Conservation (phyloP, 2,113 vertebrate genomes). For the Leiothrix lutea region DNA sequence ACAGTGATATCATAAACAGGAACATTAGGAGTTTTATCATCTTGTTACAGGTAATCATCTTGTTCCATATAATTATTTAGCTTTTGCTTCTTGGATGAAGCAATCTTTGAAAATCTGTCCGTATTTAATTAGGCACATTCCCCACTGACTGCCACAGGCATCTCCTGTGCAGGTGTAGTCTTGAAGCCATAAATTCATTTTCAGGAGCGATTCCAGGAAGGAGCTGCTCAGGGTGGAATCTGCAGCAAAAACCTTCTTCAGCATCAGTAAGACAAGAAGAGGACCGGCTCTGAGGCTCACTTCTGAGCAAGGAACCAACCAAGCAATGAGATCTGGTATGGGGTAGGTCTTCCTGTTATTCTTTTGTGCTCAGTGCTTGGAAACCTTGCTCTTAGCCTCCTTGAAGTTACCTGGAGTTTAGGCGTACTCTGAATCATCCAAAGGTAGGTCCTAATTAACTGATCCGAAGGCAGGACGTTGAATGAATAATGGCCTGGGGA, state of each 20-base stretch:
- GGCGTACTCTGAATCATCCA: background rate
- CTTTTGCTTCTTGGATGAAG: slow-evolving; percentile 35
- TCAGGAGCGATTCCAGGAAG: slow-evolving; percentile 25
- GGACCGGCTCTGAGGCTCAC: background rate
- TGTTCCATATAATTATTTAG: slow-evolving; percentile 43
- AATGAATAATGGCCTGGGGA: background rate
- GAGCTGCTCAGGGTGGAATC: slow-evolving; percentile 17
- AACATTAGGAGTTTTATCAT: slow-evolving; percentile 55
- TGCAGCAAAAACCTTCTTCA: background rate
- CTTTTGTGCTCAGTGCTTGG: background rate
- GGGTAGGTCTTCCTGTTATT: background rate
- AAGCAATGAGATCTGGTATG: background rate
- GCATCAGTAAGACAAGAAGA: background rate
- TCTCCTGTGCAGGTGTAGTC: slow-evolving; percentile 62
- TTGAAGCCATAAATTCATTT: slow-evolving; percentile 45
- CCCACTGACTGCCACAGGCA: slow-evolving; percentile 56
- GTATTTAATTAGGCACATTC: slow-evolving; percentile 63
- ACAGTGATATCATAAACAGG: background rate
- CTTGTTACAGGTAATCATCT: slow-evolving; percentile 60
- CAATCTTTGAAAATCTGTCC: slow-evolving; percentile 56
- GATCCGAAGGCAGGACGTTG: background rate
- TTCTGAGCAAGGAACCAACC: background rate
- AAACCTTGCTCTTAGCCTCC: background rate
- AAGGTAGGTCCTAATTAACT: background rate
- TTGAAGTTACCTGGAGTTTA: background rate